Evolutionary conservation across 1,140 invertebrate species (phyloP).

Genomic region (Euwallacea similis): DNA sequence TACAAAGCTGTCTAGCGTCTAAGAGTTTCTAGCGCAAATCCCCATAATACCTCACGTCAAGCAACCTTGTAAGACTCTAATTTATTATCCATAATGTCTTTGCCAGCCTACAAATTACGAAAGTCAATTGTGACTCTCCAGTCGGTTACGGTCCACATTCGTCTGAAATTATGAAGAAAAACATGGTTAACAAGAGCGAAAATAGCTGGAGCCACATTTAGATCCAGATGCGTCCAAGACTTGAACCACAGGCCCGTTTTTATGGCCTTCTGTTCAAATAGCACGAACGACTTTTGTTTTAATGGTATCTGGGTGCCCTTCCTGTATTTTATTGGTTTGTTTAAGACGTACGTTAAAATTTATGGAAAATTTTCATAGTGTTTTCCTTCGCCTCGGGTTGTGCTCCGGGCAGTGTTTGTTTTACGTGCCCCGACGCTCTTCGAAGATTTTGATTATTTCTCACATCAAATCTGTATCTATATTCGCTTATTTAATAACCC

Average conservation of each 20-base stretch:
- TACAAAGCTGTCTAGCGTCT: too few species aligned
- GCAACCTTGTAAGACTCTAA: conserved; percentile 6
- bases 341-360: conserved; percentile 10
- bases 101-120: conserved; percentile 17
- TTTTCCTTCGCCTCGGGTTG: too few species aligned
- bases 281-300: conserved; percentile 15
- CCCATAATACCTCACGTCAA: neutral
- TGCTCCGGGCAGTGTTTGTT: conserved; percentile 8
- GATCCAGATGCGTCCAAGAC: conserved; percentile 27
- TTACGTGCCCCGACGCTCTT: conserved; percentile 7
- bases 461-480: neutral
- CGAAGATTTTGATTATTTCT: neutral
- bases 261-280: conserved; percentile 31
- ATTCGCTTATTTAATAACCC: conserved; percentile 3
- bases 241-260: conserved; percentile 17
- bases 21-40: too few species aligned
- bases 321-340: conserved; percentile 23
- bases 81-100: conserved; percentile 22
- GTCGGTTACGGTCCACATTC: conserved; percentile 26
- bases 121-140: conserved; percentile 16
- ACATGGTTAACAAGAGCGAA: conserved; percentile 24
- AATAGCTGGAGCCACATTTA: conserved; percentile 28
- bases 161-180: conserved; percentile 32
- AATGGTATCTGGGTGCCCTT: conserved; percentile 13
- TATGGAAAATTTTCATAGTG: conserved; percentile 10